Evolutionary conservation across 2,797 vertebrate species (phyloP), one percentile per base, ranked within the genome.

Genomic region (Peromyscus nudipes): DNA sequence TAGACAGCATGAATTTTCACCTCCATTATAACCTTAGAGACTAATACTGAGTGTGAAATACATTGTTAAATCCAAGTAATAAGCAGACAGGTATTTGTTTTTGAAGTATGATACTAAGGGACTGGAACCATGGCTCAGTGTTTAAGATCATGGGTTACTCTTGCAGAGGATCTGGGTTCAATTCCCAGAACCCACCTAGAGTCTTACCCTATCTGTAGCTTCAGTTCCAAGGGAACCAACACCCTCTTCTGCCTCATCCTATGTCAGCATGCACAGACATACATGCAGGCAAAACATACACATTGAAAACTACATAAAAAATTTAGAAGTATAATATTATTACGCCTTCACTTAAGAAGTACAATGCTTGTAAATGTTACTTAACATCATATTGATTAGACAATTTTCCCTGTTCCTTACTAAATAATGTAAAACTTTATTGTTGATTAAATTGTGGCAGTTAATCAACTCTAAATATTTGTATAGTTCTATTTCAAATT

Each of bases 401-500:
- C 64, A 76, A 2, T 25, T 29, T 14, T 29, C 11, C 2, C 55
- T 80, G 1, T 82, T 81, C n/a, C 79, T 76, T 69, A 94, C 34
- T 91, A 76, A 87, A 55, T 75, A 7, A 75, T 29, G 89, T 57
- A 62, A 6, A 89, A 62, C 1, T 73, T 21, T 83, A 73, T 49
- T 84, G 60, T 80, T 92, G 37, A 71, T 75, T 91, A 84, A 43
- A 16, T 55, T 65, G 1, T 71, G 67, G 69, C 6, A 8, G 0
- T 80, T 94, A 21, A 40, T 40, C 40, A 40, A 49, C 84, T 65
- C 43, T 21, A 95, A 46, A 67, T 71, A 34, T 31, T 82, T 93
- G 27, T 37, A 94, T 34, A 94, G 19, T n/a, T n/a, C 40, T 8
- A 77, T 89, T 69, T 19, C 67, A 91, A 96, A 86, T 83, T 46